A percentile compares a stretch with the other conserved stretches of the same genome.
These are phyloP conservation scores for Belgica antarctica DNA, from an alignment of 2,888 invertebrate species.

Conservation along the genomic window DNA sequence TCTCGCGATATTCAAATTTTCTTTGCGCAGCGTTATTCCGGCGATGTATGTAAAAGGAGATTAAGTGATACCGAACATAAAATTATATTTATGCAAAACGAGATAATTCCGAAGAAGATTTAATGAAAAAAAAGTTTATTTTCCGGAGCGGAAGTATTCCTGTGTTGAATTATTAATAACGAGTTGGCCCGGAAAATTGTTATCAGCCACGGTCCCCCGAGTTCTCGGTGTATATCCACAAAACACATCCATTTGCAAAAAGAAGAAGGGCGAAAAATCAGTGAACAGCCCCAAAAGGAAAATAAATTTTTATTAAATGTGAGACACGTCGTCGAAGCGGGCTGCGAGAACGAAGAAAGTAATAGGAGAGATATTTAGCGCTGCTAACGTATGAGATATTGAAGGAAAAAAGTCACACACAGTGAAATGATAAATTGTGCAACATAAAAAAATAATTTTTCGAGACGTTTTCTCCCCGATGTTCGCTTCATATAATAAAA, in stretches of 20 bases:
- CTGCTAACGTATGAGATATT: not conserved
- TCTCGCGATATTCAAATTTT: not conserved
- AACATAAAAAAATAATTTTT: slow-evolving; percentile 43
- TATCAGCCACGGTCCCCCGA: too few relatives aligned
- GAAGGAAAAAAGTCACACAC: slow-evolving; percentile 5
- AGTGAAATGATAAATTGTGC: slow-evolving; percentile 38
- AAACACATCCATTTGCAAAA: slow-evolving; percentile 15
- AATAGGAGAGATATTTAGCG: not conserved
- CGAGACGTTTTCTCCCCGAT: not conserved
- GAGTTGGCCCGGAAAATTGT: not conserved
- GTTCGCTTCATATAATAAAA: not conserved
- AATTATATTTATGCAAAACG: slow-evolving; percentile 28
- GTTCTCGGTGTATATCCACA: not conserved
- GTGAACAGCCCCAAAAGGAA: slow-evolving; percentile 21
- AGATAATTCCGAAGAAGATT: not conserved
- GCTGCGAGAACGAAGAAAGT: not conserved
- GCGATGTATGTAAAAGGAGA: not conserved
- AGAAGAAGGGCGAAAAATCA: not conserved
- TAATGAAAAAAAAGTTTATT: not conserved
- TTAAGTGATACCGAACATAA: not conserved
- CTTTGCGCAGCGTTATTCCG: not conserved
- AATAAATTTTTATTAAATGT: slow-evolving; percentile 16
- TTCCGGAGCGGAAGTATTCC: not conserved
- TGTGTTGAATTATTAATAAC: slow-evolving; percentile 7
- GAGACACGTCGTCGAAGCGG: too few relatives aligned